A percentile compares a stretch with the other conserved stretches of the same genome.
Evolutionary conservation across 2,113 vertebrate genomes (phyloP).

Genomic region (Brachyhypopomus occidentalis): DNA sequence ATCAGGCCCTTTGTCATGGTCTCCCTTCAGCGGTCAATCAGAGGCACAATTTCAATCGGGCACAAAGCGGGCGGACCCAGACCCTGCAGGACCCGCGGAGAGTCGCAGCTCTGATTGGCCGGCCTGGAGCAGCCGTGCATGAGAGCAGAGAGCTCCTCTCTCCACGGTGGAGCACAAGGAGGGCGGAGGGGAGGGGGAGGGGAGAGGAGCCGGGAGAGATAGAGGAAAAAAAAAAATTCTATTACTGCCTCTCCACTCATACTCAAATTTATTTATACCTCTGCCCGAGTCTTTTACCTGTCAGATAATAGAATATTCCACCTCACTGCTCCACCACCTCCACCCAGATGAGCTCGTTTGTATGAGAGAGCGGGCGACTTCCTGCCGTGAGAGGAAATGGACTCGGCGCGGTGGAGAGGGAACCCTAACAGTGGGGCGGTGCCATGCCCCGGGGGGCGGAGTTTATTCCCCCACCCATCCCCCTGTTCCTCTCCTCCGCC

Average conservation of each 20-base stretch:
- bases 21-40: constrained; percentile 74
- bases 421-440: too few relatives aligned
- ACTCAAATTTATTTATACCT: background rate
- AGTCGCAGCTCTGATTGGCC: constrained; percentile 37
- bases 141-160: constrained; percentile 28
- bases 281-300: background rate
- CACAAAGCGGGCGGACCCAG: constrained; percentile 66
- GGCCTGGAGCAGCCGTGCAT: constrained; percentile 20
- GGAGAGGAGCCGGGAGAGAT: background rate
- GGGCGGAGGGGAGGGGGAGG: background rate
- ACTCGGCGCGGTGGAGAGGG: background rate
- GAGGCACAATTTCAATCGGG: constrained; percentile 70
- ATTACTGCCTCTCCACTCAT: background rate
- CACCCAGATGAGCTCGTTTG: background rate
- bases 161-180: too few relatives aligned
- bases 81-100: constrained; percentile 63
- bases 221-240: background rate
- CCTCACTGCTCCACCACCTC: background rate
- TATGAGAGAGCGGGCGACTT: background rate
- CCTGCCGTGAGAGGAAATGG: background rate
- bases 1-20: constrained; percentile 74
- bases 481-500: too few relatives aligned
- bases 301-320: background rate
- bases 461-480: too few relatives aligned
- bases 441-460: too few relatives aligned